These are phyloP conservation scores for Epizoanthus stellaris DNA, from an alignment of 92 coral and sea anemone genomes.

Conservation along the genomic window DNA sequence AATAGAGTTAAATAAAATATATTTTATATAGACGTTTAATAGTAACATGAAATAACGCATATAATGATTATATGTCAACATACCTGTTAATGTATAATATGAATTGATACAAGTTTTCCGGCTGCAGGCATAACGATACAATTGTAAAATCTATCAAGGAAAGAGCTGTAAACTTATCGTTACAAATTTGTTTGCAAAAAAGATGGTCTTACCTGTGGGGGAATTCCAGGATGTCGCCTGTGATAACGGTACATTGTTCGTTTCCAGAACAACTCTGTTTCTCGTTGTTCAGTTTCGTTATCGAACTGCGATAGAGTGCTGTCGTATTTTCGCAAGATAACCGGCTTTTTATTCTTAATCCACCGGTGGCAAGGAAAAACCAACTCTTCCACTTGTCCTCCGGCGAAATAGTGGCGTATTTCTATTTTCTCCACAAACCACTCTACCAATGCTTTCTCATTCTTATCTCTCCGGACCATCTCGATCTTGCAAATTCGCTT, in stretches of 20 bases:
- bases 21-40: no score
- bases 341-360: conserved; percentile 79
- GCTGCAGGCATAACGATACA: no score
- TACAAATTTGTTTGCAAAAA: no score
- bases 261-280: conserved; percentile 91
- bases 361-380: conserved; percentile 96
- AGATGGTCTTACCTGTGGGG: conserved; percentile 75
- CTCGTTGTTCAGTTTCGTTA: conserved; percentile 84
- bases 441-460: conserved; percentile 78
- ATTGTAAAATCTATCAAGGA: no score
- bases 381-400: conserved; percentile 67
- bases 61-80: neutral
- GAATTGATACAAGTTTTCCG: neutral
- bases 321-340: conserved; percentile 72
- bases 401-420: conserved; percentile 73
- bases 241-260: conserved; percentile 95
- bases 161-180: no score
- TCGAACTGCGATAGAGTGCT: conserved; percentile 84
- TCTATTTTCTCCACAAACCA: conserved; percentile 97
- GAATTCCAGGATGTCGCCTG: conserved; percentile 71
- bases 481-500: conserved; percentile 79
- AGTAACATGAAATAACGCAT: no score
- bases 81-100: neutral
- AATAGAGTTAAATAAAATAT: no score
- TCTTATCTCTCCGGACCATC: conserved; percentile 79